Evolutionary conservation across 2,113 vertebrate genomes (phyloP), one percentile per base, ranked within the genome.

Genomic region (Epinephelus fuscoguttatus): DNA sequence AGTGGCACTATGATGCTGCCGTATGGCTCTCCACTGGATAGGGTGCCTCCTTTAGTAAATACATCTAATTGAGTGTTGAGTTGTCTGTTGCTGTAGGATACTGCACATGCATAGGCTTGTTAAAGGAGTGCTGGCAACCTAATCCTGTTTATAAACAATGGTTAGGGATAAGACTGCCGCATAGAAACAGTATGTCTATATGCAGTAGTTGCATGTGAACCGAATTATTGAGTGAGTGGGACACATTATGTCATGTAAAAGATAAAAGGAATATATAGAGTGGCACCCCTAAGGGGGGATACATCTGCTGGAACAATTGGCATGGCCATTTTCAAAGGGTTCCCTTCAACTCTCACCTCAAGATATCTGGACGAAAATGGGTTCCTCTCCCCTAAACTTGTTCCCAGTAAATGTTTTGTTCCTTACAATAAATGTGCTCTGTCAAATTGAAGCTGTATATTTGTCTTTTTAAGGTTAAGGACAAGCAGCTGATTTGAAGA

Each of bases 11-110:
- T 40, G 71, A 30, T 75, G 23, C 37, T 66, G 75, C 64, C 52
- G 63, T 72, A 69, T 77, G 60, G 68, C 70, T 81, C n/a, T 50
- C n/a, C 64, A 11, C 72, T 59, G 30, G 76, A 13, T 52, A 47
- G 60, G 57, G 70, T 80, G 62, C 60, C 25, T 64, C 25, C 61
- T 80, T 78, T 13, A 45, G 87, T 85, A 81, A 88, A 88, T 47
- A 78, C 19, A 74, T 27, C 71, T 84, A 56, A 89, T 78, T 70
- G 61, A 82, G 74, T 85, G 60, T 86, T 78, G 66, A n/a, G 57
- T 84, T 82, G 52, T 60, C 52, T 91, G 81, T 82, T 61, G 81
- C 80, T 84, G 55, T 81, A 61, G 78, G 23, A 88, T 67, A 40
- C 33, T 76, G 50, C 47, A 64, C 72, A 70, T 6, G 50, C 70